A percentile compares a stretch with the other conserved stretches of the same genome.
These are phyloP conservation scores for Cosmia trapezina DNA, from an alignment of 2,888 invertebrate species.

Conservation along the genomic window DNA sequence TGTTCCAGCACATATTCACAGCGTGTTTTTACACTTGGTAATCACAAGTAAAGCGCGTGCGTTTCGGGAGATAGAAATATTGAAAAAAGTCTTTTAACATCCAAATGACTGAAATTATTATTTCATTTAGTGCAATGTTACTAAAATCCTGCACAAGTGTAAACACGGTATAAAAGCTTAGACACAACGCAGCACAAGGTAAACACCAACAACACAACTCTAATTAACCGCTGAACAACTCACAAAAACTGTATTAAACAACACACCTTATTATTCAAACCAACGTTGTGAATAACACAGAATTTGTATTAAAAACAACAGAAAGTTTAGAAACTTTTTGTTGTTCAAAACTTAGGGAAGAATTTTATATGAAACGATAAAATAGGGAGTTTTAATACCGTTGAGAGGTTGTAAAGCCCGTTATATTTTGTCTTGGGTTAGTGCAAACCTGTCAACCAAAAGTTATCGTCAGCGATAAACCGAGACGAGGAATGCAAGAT, in stretches of 20 bases:
- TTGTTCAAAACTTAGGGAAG: constrained; percentile 25
- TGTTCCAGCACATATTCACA: no score
- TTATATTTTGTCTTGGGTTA: neutral
- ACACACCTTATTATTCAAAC: constrained; percentile 28
- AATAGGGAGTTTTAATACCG: constrained; percentile 14
- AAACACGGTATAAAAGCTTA: constrained; percentile 10
- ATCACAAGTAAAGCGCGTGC: no score
- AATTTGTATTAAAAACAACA: constrained; percentile 37
- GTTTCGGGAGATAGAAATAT: no score
- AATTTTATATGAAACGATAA: constrained; percentile 41
- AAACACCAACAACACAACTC: constrained; percentile 18
- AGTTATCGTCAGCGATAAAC: neutral
- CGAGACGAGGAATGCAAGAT: neutral
- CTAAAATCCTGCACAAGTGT: neutral
- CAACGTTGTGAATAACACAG: constrained; percentile 32
- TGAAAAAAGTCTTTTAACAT: neutral
- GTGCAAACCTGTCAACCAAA: constrained; percentile 12
- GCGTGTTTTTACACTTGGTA: no score
- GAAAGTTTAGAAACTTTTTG: constrained; percentile 34
- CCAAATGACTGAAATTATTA: neutral
- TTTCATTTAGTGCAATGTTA: constrained; percentile 12
- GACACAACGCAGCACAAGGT: neutral
- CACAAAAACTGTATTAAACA: constrained; percentile 19
- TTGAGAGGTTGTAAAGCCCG: neutral
- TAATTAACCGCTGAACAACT: constrained; percentile 34